Conservation (phyloP, 23 tunicate genomes). For the Botrylloides violaceus region DNA sequence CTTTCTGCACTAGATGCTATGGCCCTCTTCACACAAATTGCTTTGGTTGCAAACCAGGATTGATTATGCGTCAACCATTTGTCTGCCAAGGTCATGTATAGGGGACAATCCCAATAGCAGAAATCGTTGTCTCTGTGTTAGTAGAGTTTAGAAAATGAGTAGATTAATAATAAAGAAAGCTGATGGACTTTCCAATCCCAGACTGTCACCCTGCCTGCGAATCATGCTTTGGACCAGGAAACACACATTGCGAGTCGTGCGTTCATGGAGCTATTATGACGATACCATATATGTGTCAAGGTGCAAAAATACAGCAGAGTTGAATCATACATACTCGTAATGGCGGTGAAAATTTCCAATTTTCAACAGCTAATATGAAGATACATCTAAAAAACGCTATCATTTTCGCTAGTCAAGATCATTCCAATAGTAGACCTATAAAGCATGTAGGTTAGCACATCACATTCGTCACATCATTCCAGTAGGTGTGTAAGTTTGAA, state of each 20-base stretch:
- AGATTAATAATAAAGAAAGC: background rate
- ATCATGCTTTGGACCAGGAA: slow-evolving; percentile 64
- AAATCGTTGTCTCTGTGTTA: background rate
- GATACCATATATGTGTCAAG: slow-evolving; percentile 81
- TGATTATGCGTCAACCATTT: slow-evolving; percentile 81
- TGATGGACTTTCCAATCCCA: slow-evolving; percentile 18
- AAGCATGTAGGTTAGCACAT: too few species aligned
- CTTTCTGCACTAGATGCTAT: slow-evolving; percentile 66
- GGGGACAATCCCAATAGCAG: background rate
- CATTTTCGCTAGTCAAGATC: too few species aligned
- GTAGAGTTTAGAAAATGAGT: background rate
- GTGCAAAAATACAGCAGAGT: slow-evolving; percentile 19
- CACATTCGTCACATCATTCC: too few species aligned
- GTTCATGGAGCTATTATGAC: slow-evolving; percentile 72
- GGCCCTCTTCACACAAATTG: slow-evolving; percentile 81
- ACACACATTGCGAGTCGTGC: slow-evolving; percentile 56
- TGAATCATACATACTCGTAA: background rate
- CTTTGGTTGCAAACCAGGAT: slow-evolving; percentile 60
- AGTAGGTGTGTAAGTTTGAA: too few species aligned
- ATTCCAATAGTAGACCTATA: too few species aligned
- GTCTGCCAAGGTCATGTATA: slow-evolving; percentile 68
- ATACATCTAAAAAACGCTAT: too few species aligned
- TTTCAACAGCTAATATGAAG: too few species aligned
- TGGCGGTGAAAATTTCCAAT: background rate
- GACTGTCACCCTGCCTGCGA: slow-evolving; percentile 52